Base-by-base conservation (phyloP, 2,888 invertebrate genomes). In the Hyles lineata region DNA sequence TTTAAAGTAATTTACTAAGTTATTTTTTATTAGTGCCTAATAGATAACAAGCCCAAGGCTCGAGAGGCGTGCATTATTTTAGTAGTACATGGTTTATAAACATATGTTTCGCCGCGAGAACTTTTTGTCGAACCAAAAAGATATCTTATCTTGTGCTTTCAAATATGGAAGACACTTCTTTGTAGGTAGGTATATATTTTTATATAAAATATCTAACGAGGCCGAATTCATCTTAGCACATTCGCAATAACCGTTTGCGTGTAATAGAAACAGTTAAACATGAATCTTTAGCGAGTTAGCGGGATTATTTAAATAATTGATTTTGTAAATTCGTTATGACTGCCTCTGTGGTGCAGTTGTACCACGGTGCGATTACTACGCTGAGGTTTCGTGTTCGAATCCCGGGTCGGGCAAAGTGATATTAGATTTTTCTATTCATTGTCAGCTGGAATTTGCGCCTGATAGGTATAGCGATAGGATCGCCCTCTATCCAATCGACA, bases 191-290 rank as follows among this genome's bases (percentile, higher is more conserved):
- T 21, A 43, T 23, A 8, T 43, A 23, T 67, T 11, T 43, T 50
- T 50, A 21, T 55, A 55, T 6, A 23, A 43, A 67, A 23, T 67
- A 21, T 50, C 50, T 17, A 67, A 67, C 67, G 67, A 67, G 67
- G 50, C 43, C 67, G 50, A 50, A 67, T 67, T 23, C 43, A 67
- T 67, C 50, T 63, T 50, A 23, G 50, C 23, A 67, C 67, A 50
- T 67, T 67, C 17, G 67, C 67, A 67, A 67, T 50, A 67, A 67
- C 23, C 23, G 50, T 67, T 50, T 15, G 43, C 63, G 32, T 43
- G 43, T 67, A 23, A 67, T 67, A 67, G 50, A 67, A 67, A 50
- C 50, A 21, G 8, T 62, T 67, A 67, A 67, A 60, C 59, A 60
- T 63, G 43, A 67, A 67, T 23, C 23, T 19, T 43, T n/a, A 7